A percentile compares a stretch with the other conserved stretches of the same genome.
Evolutionary conservation across 2,888 invertebrate species (phyloP).

Genomic region (Drosophila stalkeri): DNA sequence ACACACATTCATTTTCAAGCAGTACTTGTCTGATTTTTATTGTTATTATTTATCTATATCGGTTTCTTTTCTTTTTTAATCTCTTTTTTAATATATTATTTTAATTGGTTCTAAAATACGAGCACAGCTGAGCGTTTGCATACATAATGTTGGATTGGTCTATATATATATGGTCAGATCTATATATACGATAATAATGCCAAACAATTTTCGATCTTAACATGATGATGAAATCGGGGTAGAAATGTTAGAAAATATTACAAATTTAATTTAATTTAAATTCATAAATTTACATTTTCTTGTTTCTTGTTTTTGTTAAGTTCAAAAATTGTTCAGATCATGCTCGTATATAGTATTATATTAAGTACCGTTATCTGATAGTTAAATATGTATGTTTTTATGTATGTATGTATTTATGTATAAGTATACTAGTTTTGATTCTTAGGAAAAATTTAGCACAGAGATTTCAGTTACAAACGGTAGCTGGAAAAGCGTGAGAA

Average conservation of each 20-base stretch:
- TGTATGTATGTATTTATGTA: background rate
- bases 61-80: slow-evolving; percentile 5
- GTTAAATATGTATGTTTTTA: slow-evolving; percentile 11
- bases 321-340: background rate
- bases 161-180: slow-evolving; percentile 28
- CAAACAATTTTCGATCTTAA: slow-evolving; percentile 1
- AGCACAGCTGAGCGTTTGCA: slow-evolving; percentile 56
- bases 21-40: slow-evolving; percentile 12
- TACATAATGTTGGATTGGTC: slow-evolving; percentile 28
- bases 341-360: slow-evolving; percentile 19
- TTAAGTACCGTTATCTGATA: slow-evolving; percentile 57
- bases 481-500: slow-evolving; percentile 37
- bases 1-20: slow-evolving; percentile 7
- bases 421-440: slow-evolving; percentile 66
- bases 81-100: slow-evolving; percentile 7
- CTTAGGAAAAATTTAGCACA: slow-evolving; percentile 77
- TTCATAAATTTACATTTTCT: background rate
- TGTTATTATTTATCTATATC: slow-evolving; percentile 34
- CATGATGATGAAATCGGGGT: background rate
- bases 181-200: slow-evolving; percentile 6
- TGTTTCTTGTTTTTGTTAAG: background rate
- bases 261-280: background rate
- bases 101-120: slow-evolving; percentile 59
- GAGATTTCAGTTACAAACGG: slow-evolving; percentile 46
- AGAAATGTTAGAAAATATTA: background rate